Conservation (phyloP, 2,113 vertebrate genomes). For the Chascanopsetta lugubris region DNA sequence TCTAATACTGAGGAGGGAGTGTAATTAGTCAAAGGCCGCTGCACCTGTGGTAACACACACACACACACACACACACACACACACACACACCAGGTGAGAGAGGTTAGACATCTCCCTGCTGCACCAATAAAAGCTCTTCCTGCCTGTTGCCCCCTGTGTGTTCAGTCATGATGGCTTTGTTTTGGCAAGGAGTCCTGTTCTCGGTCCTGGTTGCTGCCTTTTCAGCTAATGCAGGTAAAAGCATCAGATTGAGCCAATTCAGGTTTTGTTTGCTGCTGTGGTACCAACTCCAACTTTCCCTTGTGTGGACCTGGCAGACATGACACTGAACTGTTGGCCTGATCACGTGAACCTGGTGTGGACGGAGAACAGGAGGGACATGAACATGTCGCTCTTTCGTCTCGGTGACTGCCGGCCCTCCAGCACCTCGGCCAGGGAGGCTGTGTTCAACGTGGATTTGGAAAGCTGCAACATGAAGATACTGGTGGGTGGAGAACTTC, state of each 20-base stretch:
- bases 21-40: not conserved
- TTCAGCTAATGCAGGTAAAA: conserved; percentile 65
- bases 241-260: not conserved
- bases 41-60: conserved; percentile 32
- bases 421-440: conserved; percentile 35
- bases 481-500: conserved; percentile 38
- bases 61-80: not conserved
- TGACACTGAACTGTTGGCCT: conserved; percentile 67
- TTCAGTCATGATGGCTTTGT: conserved; percentile 59
- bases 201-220: conserved; percentile 12
- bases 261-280: not conserved
- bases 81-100: conserved; percentile 56
- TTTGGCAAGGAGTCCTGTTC: conserved; percentile 23
- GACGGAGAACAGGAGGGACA: conserved; percentile 41
- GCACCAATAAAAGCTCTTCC: conserved; percentile 28
- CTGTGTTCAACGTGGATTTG: conserved; percentile 60
- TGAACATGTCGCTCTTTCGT: conserved; percentile 47
- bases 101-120: not conserved
- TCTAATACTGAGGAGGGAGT: too few relatives aligned
- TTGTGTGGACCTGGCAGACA: conserved; percentile 33
- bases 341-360: conserved; percentile 66
- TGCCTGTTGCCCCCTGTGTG: rapidly evolving
- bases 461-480: conserved; percentile 67
- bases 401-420: conserved; percentile 74
- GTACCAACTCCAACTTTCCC: not conserved